A percentile compares a stretch with the other conserved stretches of the same genome.
Conservation (phyloP, 2,113 vertebrate species). For the Hydropotes inermis region DNA sequence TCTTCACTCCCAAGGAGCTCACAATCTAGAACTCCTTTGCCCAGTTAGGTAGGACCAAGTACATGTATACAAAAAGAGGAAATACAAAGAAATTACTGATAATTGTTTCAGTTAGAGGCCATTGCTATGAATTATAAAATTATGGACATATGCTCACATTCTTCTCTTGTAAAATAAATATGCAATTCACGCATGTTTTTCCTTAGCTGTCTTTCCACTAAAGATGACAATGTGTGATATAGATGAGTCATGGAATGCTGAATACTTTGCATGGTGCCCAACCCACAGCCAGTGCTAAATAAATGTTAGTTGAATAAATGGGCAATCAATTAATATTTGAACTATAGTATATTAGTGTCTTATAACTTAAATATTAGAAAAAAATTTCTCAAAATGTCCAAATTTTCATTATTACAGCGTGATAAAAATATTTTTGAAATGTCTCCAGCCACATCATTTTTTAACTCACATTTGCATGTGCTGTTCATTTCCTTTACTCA, state of each 20-base stretch:
- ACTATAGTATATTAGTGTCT: background rate
- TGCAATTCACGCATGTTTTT: background rate
- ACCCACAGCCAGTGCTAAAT: background rate
- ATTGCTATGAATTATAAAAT: background rate
- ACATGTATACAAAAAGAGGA: background rate
- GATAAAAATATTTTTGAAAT: background rate
- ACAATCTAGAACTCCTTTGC: background rate
- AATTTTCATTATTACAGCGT: background rate
- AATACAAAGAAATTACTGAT: background rate
- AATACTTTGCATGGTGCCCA: background rate
- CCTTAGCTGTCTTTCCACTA: background rate
- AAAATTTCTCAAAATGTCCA: background rate
- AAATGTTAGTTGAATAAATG: background rate
- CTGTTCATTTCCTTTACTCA: background rate
- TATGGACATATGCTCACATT: background rate
- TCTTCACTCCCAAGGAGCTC: background rate
- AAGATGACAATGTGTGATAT: background rate
- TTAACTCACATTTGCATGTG: background rate
- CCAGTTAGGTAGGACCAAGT: background rate
- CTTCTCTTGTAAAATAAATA: background rate
- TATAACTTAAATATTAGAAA: background rate
- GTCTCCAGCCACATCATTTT: background rate
- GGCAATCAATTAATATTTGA: background rate
- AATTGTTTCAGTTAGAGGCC: background rate
- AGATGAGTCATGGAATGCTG: background rate